Evolutionary conservation across 1,140 invertebrate species (phyloP).

Genomic region (Anastrepha ludens): DNA sequence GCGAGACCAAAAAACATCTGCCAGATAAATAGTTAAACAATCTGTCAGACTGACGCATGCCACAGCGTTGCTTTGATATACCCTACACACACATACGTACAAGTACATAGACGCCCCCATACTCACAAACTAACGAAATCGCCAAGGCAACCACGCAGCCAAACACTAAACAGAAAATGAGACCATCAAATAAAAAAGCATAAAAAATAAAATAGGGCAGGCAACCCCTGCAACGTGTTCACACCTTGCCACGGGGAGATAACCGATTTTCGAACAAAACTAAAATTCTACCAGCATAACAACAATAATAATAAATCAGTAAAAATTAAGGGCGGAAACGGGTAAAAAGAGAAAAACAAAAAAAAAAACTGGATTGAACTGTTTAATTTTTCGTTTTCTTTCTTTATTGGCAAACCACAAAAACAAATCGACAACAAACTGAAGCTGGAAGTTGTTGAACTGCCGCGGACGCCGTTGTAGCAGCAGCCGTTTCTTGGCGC

Average conservation of each 20-base stretch:
- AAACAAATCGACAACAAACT: constrained; percentile 29
- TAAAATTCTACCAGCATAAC: background rate
- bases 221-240: constrained; percentile 39
- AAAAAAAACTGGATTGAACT: constrained; percentile 28
- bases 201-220: constrained; percentile 14
- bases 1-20: background rate
- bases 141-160: constrained; percentile 36
- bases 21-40: constrained; percentile 43
- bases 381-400: background rate
- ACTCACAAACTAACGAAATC: background rate
- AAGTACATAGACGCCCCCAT: background rate
- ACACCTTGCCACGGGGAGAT: constrained; percentile 28
- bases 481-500: constrained; percentile 43
- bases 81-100: background rate
- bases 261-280: constrained; percentile 10
- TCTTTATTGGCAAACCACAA: background rate
- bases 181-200: background rate
- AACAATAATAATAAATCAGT: constrained; percentile 52
- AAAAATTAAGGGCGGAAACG: constrained; percentile 45
- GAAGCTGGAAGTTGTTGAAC: background rate
- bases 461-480: background rate
- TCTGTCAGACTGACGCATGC: constrained; percentile 50
- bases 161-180: constrained; percentile 32
- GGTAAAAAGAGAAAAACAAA: background rate
- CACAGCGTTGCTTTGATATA: constrained; percentile 14